These are phyloP conservation scores for Scatophagus argus DNA, from an alignment of 2,113 vertebrate species.

Conservation along the genomic window DNA sequence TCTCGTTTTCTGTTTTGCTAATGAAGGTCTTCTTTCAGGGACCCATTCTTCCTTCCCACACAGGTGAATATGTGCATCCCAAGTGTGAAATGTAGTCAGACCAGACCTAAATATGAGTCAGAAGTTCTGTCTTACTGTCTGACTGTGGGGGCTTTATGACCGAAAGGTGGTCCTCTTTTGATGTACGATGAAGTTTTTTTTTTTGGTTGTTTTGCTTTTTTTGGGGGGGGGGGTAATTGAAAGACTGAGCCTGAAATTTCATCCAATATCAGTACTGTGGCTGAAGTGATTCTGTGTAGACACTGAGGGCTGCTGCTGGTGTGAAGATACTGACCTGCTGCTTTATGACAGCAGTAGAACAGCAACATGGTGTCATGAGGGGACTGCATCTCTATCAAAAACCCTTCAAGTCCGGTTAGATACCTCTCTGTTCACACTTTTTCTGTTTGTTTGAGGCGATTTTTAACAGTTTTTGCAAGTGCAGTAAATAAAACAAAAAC, in stretches of 20 bases:
- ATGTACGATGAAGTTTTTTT: not conserved
- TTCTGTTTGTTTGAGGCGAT: no score
- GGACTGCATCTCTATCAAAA: not conserved
- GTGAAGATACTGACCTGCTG: constrained; percentile 26
- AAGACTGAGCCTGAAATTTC: not conserved
- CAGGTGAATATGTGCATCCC: not conserved
- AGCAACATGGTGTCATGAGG: not conserved
- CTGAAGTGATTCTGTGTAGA: constrained; percentile 17
- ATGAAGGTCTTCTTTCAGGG: not conserved
- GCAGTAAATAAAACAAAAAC: not conserved
- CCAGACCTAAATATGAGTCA: constrained; percentile 9
- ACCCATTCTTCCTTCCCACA: not conserved
- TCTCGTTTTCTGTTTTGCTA: no score
- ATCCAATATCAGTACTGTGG: not conserved
- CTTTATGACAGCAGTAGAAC: constrained; percentile 2
- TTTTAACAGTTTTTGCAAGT: no score
- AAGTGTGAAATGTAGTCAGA: not conserved
- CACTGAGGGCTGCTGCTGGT: constrained; percentile 31
- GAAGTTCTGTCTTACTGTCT: not conserved
- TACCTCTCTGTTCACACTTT: not conserved
- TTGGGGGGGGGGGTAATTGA: no score
- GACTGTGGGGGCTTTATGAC: not conserved
- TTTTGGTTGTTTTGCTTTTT: no score
- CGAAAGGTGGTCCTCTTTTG: not conserved
- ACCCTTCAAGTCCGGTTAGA: not conserved